phyloP scores from a whole-genome alignment of 2,888 invertebrate species.

The Drosophila setosimentum region DNA sequence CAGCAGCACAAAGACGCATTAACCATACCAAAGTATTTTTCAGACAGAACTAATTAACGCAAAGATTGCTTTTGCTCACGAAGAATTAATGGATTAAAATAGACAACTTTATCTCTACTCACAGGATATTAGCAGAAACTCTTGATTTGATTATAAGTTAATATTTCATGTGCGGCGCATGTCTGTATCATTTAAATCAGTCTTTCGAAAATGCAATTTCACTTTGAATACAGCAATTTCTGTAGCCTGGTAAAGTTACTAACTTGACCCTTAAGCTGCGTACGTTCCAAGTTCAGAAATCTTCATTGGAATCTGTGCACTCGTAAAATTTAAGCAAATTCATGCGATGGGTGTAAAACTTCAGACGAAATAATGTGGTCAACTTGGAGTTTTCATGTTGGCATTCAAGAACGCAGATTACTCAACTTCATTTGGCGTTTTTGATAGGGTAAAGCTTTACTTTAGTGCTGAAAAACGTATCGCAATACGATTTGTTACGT shows the following conservation, averaged over 20 bases:
- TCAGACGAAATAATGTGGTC: constrained; percentile 58
- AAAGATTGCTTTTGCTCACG: neutral
- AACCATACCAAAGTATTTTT: neutral
- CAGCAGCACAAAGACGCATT: neutral
- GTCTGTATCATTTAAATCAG: constrained; percentile 14
- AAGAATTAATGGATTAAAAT: neutral
- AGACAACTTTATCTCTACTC: neutral
- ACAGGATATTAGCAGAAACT: neutral
- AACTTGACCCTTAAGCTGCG: constrained; percentile 20
- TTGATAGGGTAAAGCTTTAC: neutral
- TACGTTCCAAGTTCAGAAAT: constrained; percentile 23
- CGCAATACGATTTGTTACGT: constrained; percentile 9
- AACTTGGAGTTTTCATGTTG: constrained; percentile 56
- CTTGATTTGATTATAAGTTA: neutral
- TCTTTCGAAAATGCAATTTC: constrained; percentile 23
- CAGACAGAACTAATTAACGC: neutral
- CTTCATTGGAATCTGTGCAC: constrained; percentile 55
- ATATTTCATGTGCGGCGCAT: constrained; percentile 24
- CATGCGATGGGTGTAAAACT: constrained; percentile 40
- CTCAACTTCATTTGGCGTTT: neutral
- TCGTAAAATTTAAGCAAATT: constrained; percentile 57
- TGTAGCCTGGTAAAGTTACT: constrained; percentile 20
- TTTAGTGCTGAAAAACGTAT: neutral
- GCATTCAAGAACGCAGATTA: constrained; percentile 21
- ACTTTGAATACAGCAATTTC: constrained; percentile 21